These are phyloP conservation scores for Dione vanillae DNA, from an alignment of 2,888 invertebrate genomes.

Conservation along the genomic window DNA sequence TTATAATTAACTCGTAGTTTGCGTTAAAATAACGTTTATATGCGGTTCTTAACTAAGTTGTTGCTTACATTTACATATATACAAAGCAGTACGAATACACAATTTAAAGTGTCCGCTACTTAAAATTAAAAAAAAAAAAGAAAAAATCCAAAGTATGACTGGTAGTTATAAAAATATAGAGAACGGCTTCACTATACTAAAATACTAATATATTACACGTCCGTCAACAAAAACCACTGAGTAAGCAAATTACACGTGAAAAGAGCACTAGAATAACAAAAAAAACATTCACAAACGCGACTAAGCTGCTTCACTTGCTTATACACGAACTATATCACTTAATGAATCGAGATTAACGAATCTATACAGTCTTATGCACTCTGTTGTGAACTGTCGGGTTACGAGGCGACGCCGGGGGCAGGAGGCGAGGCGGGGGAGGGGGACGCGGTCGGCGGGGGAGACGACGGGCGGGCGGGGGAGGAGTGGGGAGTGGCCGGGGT, in stretches of 20 bases:
- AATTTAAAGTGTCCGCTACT: slow-evolving; percentile 10
- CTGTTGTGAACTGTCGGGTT: background rate
- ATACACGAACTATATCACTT: background rate
- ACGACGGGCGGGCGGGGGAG: slow-evolving; percentile 19
- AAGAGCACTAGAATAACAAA: background rate
- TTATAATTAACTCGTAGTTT: slow-evolving; percentile 12
- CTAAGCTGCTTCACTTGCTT: background rate
- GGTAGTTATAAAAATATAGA: background rate
- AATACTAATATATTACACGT: background rate
- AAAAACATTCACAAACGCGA: background rate
- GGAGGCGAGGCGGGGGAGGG: background rate
- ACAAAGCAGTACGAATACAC: slow-evolving; percentile 5
- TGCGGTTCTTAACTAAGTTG: slow-evolving; percentile 2
- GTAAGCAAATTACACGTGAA: background rate
- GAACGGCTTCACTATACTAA: background rate
- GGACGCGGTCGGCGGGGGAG: background rate
- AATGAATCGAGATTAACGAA: background rate
- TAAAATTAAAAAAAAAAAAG: background rate
- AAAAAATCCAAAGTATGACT: background rate
- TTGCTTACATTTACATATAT: slow-evolving; percentile 15
- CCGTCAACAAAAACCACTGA: background rate
- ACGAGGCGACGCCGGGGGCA: background rate
- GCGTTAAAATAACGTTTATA: slow-evolving; percentile 8
- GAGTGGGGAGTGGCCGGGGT: slow-evolving; percentile 17
- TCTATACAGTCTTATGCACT: slow-evolving; percentile 15